Conservation (phyloP, 2,888 invertebrate genomes). For the Odontothrips loti region DNA sequence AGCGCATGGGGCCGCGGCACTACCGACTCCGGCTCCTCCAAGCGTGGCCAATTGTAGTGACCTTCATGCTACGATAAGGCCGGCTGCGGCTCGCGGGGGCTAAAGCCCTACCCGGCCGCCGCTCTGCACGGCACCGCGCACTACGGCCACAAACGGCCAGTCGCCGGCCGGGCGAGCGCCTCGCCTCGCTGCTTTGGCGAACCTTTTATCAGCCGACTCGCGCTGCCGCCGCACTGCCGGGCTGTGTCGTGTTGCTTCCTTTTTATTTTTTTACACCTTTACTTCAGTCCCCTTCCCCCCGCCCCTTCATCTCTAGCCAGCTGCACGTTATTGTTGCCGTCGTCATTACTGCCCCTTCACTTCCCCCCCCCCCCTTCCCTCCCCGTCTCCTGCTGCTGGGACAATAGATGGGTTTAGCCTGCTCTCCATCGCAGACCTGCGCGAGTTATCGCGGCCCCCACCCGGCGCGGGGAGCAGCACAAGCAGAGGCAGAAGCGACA, state of each 20-base stretch:
- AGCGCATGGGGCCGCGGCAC: neutral
- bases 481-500: neutral
- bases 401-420: no score
- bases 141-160: no score
- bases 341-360: neutral
- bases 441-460: no score
- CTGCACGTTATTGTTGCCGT: neutral
- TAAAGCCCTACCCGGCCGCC: neutral
- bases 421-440: no score
- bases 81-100: neutral
- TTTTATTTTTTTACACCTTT: neutral
- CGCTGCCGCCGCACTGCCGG: neutral
- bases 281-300: neutral
- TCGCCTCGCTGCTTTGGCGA: neutral
- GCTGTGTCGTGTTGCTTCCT: neutral
- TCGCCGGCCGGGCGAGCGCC: no score
- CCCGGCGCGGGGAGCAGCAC: neutral
- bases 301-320: no score
- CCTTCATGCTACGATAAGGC: constrained; percentile 19
- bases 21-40: neutral
- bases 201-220: neutral
- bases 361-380: neutral
- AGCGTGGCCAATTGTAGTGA: constrained; percentile 4
- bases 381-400: neutral
- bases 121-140: neutral